Evolutionary conservation across 2,797 vertebrate species (phyloP).

Genomic region (Hyperoplus immaculatus): DNA sequence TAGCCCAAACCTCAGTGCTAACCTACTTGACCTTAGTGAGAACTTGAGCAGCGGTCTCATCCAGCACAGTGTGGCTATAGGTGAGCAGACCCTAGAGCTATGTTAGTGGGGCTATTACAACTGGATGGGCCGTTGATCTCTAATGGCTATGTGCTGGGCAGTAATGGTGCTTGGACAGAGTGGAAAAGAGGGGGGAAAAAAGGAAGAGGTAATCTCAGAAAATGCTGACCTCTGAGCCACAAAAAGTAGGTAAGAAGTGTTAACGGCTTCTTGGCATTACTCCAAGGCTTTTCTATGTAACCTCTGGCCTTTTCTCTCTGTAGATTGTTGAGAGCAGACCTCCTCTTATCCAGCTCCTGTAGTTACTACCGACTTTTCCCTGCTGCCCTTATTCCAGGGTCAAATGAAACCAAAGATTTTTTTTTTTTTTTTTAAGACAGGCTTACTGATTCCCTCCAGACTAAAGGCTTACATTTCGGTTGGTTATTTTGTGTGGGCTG

Average conservation of each 20-base stretch:
- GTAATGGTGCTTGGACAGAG: slow-evolving; percentile 79
- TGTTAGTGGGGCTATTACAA: slow-evolving; percentile 73
- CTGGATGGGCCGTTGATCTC: slow-evolving; percentile 78
- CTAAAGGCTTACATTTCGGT: slow-evolving; percentile 7
- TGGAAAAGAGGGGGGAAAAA: slow-evolving; percentile 60
- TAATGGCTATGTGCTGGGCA: slow-evolving; percentile 75
- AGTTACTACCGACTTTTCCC: slow-evolving; percentile 35
- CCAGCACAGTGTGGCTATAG: slow-evolving; percentile 52
- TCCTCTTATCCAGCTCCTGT: slow-evolving; percentile 43
- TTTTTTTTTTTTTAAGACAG: slow-evolving; percentile 10
- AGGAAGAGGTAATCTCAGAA: slow-evolving; percentile 81
- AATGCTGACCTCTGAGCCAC: slow-evolving; percentile 82
- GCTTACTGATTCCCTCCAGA: slow-evolving; percentile 14
- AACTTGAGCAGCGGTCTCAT: slow-evolving; percentile 57
- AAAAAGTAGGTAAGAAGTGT: slow-evolving; percentile 76
- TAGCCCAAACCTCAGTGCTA: slow-evolving; percentile 33
- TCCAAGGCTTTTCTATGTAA: slow-evolving; percentile 48
- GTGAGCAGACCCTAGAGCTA: slow-evolving; percentile 77
- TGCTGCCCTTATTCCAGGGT: slow-evolving; percentile 45
- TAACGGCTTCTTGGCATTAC: slow-evolving; percentile 69
- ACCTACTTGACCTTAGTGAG: slow-evolving; percentile 74
- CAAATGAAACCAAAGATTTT: slow-evolving; percentile 48
- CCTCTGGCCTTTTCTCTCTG: slow-evolving; percentile 69
- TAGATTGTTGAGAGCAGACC: slow-evolving; percentile 52
- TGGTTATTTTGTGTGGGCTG: slow-evolving; percentile 4